Evolutionary conservation across 37 sponge, comb jelly and placozoan genomes (phyloP).

Genomic region (Beroe forskalii): DNA sequence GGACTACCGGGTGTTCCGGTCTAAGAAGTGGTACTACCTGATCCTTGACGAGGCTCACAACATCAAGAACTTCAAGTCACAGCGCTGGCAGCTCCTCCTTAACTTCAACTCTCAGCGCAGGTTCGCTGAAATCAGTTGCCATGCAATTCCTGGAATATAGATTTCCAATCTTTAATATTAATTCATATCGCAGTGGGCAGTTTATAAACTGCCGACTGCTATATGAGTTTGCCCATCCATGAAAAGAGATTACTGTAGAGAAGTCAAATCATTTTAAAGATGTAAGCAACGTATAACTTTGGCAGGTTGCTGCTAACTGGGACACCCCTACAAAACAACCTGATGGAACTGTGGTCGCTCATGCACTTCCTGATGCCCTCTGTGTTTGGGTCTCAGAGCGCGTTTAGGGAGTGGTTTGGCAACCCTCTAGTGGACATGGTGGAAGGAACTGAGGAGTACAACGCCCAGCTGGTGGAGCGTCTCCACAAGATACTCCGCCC

Average conservation of each 20-base stretch:
- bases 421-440: constrained; percentile 99
- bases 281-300: no score
- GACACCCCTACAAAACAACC: constrained; percentile 96
- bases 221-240: no score
- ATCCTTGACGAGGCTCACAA: constrained; percentile 98
- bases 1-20: constrained; percentile 87
- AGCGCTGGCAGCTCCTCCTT: constrained; percentile 97
- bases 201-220: no score
- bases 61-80: constrained; percentile 99
- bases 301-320: constrained; percentile 89
- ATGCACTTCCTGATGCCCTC: constrained; percentile 99
- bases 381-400: constrained; percentile 92
- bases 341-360: constrained; percentile 99
- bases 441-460: constrained; percentile 97
- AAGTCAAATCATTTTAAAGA: no score
- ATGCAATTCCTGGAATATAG: no score
- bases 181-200: no score
- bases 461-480: constrained; percentile 85
- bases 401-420: constrained; percentile 99
- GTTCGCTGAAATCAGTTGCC: not conserved
- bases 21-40: constrained; percentile 94
- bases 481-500: constrained; percentile 97
- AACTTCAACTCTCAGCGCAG: constrained; percentile 90
- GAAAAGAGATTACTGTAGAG: no score
- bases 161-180: no score